Percentiles rank a stretch among this genome's conserved stretches.
Evolutionary conservation across 53 echinoderm and acorn worm species (phyloP).

Genomic region (Paracentrotus lividus): DNA sequence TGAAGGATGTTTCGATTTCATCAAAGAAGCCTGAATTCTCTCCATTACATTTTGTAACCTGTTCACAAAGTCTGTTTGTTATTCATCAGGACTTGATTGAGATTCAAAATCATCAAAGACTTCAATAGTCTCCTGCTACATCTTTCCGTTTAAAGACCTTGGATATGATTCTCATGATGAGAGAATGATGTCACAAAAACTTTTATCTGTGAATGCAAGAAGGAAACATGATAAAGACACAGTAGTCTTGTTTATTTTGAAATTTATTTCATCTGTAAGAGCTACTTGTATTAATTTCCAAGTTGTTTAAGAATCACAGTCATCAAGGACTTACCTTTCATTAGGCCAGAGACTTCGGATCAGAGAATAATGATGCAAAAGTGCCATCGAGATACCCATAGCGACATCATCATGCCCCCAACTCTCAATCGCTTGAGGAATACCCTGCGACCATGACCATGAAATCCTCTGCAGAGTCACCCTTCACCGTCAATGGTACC

Average conservation of each 20-base stretch:
- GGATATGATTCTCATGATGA: neutral
- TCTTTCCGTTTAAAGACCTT: neutral
- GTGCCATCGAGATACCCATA: neutral
- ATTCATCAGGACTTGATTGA: too few species aligned
- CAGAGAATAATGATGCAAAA: too few species aligned
- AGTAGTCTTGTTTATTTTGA: too few species aligned
- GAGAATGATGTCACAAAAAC: neutral
- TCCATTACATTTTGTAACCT: neutral
- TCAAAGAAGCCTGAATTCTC: neutral
- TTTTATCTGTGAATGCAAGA: too few species aligned
- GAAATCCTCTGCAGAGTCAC: conserved; percentile 58
- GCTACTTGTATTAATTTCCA: too few species aligned
- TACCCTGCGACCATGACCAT: neutral
- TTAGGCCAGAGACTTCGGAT: too few species aligned
- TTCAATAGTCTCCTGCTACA: neutral
- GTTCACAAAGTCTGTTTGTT: too few species aligned
- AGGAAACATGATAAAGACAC: too few species aligned
- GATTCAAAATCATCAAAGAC: neutral
- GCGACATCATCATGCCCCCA: neutral
- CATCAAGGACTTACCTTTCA: too few species aligned
- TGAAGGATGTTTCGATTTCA: neutral
- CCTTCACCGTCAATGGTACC: conserved; percentile 10
- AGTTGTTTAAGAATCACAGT: too few species aligned
- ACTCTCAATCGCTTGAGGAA: neutral
- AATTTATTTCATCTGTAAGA: too few species aligned